These are phyloP conservation scores for Callinectes sapidus DNA, from an alignment of 2,888 invertebrate genomes.

Conservation along the genomic window DNA sequence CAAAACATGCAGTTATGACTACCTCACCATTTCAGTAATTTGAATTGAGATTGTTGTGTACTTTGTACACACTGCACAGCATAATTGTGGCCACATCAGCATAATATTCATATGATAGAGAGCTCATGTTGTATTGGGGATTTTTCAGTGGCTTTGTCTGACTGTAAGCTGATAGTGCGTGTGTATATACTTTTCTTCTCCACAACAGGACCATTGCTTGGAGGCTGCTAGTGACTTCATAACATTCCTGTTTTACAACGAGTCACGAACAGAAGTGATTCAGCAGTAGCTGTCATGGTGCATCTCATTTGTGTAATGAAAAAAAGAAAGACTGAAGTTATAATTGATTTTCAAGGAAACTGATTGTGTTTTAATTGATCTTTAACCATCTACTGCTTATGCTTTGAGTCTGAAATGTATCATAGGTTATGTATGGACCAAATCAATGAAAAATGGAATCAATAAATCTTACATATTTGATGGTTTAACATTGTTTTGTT, in stretches of 20 bases:
- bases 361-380: background rate
- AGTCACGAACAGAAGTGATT: slow-evolving; percentile 35
- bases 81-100: no score
- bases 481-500: slow-evolving; percentile 8
- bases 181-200: background rate
- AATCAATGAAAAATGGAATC: background rate
- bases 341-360: background rate
- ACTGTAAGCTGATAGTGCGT: background rate
- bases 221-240: slow-evolving; percentile 65
- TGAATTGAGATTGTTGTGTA: no score
- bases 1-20: no score
- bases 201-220: slow-evolving; percentile 58
- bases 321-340: background rate
- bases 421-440: background rate
- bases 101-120: no score
- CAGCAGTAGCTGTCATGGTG: background rate
- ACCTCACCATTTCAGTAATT: no score
- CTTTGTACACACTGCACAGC: no score
- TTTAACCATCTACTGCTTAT: background rate
- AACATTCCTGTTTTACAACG: slow-evolving; percentile 53
- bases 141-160: background rate
- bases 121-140: background rate
- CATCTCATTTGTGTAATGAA: background rate
- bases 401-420: background rate
- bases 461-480: slow-evolving; percentile 28